These are phyloP conservation scores for Macrobrachium rosenbergii DNA, from an alignment of 1,140 invertebrate genomes.

Conservation along the genomic window DNA sequence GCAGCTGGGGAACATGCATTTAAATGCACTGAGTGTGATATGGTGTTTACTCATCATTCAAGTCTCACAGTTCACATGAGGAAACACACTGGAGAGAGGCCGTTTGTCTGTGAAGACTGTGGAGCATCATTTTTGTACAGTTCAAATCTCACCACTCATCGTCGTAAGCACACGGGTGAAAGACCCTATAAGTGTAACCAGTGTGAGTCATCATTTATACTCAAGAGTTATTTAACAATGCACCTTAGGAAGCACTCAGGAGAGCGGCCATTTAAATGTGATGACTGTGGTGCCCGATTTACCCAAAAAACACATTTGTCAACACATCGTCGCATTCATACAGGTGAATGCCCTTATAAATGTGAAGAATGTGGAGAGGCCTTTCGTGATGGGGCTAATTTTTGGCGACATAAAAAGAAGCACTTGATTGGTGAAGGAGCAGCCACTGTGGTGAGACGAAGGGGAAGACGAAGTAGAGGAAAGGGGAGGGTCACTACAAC, in stretches of 20 bases:
- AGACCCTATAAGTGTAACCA: slow-evolving; percentile 56
- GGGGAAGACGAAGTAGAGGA: slow-evolving; percentile 43
- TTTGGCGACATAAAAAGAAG: slow-evolving; percentile 58
- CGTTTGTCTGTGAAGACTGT: slow-evolving; percentile 53
- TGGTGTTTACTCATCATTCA: slow-evolving; percentile 53
- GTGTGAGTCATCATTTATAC: slow-evolving; percentile 51
- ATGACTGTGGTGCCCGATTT: slow-evolving; percentile 47
- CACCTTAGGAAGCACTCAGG: slow-evolving; percentile 57
- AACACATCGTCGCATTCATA: slow-evolving; percentile 54
- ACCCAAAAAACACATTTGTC: slow-evolving; percentile 55
- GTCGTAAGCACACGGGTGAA: slow-evolving; percentile 53
- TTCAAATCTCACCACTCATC: slow-evolving; percentile 57
- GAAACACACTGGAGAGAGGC: slow-evolving; percentile 53
- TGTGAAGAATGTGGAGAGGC: slow-evolving; percentile 58
- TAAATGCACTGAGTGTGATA: slow-evolving; percentile 49
- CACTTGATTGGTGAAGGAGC: slow-evolving; percentile 50
- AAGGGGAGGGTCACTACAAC: slow-evolving; percentile 20
- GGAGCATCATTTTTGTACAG: slow-evolving; percentile 55
- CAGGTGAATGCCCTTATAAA: slow-evolving; percentile 54
- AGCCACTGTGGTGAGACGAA: slow-evolving; percentile 38
- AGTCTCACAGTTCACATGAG: slow-evolving; percentile 54
- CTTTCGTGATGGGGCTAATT: slow-evolving; percentile 53
- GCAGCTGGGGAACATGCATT: slow-evolving; percentile 47
- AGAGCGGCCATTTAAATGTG: slow-evolving; percentile 53
- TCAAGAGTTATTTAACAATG: slow-evolving; percentile 57